These are phyloP conservation scores for Canis aureus DNA, from an alignment of 2,113 vertebrate genomes.

Conservation along the genomic window DNA sequence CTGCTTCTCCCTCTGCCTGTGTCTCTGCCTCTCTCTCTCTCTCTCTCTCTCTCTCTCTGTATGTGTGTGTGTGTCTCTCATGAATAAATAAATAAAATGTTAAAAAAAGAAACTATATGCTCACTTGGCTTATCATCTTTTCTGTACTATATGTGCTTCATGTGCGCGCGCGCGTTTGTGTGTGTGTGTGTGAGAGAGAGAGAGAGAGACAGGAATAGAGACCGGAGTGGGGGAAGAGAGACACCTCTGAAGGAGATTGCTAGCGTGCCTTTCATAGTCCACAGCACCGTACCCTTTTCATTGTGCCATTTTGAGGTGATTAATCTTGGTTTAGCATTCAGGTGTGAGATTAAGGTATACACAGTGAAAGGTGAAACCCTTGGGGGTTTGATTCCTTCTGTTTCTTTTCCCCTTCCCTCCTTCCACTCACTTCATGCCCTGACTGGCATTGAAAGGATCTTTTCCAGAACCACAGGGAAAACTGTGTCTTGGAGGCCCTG, in stretches of 20 bases:
- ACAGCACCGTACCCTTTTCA: neutral
- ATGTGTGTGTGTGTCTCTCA: too few relatives aligned
- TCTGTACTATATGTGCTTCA: neutral
- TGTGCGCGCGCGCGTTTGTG: neutral
- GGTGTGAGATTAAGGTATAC: neutral
- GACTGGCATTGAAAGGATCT: slow-evolving; percentile 4
- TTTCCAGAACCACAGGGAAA: slow-evolving; percentile 13
- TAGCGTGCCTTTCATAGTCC: neutral
- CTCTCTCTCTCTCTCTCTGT: too few relatives aligned
- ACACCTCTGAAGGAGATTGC: neutral
- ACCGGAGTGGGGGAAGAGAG: neutral
- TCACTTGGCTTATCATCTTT: neutral
- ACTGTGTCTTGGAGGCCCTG: neutral
- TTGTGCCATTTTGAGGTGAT: neutral
- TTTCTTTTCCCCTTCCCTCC: neutral
- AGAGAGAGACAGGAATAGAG: neutral
- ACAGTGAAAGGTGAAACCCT: neutral
- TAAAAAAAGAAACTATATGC: neutral
- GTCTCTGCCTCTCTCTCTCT: too few relatives aligned
- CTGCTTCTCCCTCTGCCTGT: too few relatives aligned
- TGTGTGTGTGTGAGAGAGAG: neutral
- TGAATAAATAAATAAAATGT: too few relatives aligned
- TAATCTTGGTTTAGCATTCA: neutral
- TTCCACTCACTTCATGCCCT: slow-evolving; percentile 10
- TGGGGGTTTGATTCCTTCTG: neutral